Conservation (phyloP, 2,888 invertebrate genomes). For the Imbricaverruca yamaguchii region DNA sequence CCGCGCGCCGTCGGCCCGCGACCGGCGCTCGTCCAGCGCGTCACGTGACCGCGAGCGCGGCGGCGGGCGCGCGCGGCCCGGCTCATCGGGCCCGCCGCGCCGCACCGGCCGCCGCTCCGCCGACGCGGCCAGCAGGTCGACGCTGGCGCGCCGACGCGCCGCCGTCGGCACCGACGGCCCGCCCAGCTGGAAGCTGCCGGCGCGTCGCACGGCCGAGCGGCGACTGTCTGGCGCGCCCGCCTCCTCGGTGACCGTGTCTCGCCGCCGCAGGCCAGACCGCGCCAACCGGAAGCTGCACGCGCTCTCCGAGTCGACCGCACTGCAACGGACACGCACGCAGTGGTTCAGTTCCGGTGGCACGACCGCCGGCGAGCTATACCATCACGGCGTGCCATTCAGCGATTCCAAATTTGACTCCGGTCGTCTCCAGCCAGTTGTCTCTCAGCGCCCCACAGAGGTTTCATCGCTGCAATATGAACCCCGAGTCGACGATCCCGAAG, state of each 20-base stretch:
- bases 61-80: neutral
- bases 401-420: too few species aligned
- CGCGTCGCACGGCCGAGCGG: neutral
- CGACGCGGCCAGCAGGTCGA: neutral
- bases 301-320: neutral
- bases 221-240: neutral
- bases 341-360: too few species aligned
- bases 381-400: too few species aligned
- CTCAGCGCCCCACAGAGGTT: too few species aligned
- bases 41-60: neutral
- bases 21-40: neutral
- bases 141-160: neutral
- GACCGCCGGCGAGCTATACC: too few species aligned
- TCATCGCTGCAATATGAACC: too few species aligned
- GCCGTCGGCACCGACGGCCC: neutral
- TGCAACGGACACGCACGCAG: neutral
- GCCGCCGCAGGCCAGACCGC: neutral
- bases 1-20: neutral
- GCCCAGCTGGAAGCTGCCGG: conserved; percentile 10
- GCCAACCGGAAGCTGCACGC: neutral
- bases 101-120: neutral
- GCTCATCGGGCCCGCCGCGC: neutral
- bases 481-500: too few species aligned
- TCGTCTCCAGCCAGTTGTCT: too few species aligned
- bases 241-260: neutral